Base-by-base conservation (phyloP, 2,113 vertebrate species). In the Thalassarche chlororhynchos region DNA sequence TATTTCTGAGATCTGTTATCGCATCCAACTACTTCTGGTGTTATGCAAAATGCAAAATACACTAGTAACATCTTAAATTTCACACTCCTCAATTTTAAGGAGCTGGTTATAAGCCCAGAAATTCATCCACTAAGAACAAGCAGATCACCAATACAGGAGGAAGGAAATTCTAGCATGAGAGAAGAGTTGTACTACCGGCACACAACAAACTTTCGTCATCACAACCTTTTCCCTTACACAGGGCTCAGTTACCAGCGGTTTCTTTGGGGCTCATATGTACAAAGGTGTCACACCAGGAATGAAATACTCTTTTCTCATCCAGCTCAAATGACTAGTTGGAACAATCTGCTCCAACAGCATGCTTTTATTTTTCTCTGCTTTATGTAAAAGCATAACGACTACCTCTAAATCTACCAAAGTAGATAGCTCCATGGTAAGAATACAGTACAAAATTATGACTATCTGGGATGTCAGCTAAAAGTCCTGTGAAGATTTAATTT, bases 321-420 rank as follows among this genome's bases (percentile, higher is more conserved):
- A 90, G n/a, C 66, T 58, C 42, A 76, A 87, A 93, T 85, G 74
- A 68, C 49, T 90, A 49, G 55, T 32, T 86, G n/a, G 61, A 96
- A 83, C 20, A 87, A 81, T 91, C 52, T 72, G 84, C n/a, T 61
- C 34, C 77, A 97, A 78, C 42, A 91, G n/a, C 9, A 64, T 74
- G 55, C 17, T 95, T 91, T 87, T 95, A 49, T 93, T 96, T 91
- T 65, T 77, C 36, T 84, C 61, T 4, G 18, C 46, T 46, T 44
- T 46, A 46, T 94, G 34, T 74, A 96, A 94, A 95, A 96, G 49
- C 31, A 72, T 77, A 92, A 93, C 64, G 69, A 87, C 60, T 49
- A 66, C 8, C 10, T 93, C 61, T 95, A 94, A 97, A 96, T 79
- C 65, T 72, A 79, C 46, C 55, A 32, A 90, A 88, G 32, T n/a